Conservation (phyloP, 2,113 vertebrate genomes). For the Setophaga coronata region DNA sequence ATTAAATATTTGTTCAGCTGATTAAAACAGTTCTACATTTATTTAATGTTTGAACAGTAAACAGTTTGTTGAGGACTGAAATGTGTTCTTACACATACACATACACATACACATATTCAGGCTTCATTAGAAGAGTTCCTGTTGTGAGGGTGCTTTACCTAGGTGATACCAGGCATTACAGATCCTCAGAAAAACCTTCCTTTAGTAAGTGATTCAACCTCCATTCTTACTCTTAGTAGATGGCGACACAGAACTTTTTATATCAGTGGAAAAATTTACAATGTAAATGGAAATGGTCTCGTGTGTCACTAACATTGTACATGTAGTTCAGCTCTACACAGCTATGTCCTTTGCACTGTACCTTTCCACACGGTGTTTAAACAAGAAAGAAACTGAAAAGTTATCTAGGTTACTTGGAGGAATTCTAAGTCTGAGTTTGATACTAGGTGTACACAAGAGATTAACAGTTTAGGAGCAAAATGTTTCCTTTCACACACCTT, state of each 20-base stretch:
- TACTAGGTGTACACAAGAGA: neutral
- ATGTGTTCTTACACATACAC: constrained; percentile 55
- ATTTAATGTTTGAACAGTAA: constrained; percentile 82
- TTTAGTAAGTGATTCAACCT: neutral
- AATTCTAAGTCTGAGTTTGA: neutral
- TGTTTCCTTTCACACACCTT: neutral
- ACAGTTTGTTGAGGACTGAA: constrained; percentile 76
- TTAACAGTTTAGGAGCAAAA: neutral
- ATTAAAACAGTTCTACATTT: constrained; percentile 81
- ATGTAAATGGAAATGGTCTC: neutral
- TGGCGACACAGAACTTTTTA: neutral
- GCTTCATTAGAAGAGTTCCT: constrained; percentile 44
- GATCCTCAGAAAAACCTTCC: neutral
- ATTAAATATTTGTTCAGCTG: constrained; percentile 81
- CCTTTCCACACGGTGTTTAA: constrained; percentile 12
- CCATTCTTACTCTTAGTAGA: neutral
- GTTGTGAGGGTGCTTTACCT: neutral
- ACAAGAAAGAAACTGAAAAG: constrained; percentile 8
- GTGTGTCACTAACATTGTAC: neutral
- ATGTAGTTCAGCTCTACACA: neutral
- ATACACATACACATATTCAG: neutral
- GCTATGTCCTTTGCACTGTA: neutral
- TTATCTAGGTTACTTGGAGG: neutral
- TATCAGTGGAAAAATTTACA: neutral
- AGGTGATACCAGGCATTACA: neutral